Evolutionary conservation across 2,888 invertebrate genomes (phyloP).

Genomic region (Coenonympha arcania): DNA sequence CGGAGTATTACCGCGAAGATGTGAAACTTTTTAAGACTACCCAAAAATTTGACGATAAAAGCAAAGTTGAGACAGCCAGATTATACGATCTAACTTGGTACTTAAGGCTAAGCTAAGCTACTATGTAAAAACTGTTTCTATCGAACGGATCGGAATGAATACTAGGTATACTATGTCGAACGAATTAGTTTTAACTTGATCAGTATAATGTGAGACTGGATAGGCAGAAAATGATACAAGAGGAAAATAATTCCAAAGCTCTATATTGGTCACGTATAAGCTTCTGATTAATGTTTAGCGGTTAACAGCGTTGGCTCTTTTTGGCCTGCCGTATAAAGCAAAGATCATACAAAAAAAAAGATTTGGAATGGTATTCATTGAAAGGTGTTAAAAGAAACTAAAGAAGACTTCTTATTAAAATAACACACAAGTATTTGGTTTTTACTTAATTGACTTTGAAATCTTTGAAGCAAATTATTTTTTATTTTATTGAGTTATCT

Average conservation of each 20-base stretch:
- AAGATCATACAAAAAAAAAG: constrained; percentile 42
- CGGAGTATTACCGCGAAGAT: not conserved
- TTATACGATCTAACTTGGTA: constrained; percentile 17
- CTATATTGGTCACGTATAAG: constrained; percentile 70
- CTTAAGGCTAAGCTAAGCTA: constrained; percentile 29
- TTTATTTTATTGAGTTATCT: not conserved
- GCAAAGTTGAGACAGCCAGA: constrained; percentile 40
- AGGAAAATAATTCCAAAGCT: constrained; percentile 65
- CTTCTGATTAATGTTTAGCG: constrained; percentile 62
- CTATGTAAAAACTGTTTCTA: constrained; percentile 37
- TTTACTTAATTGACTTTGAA: no score
- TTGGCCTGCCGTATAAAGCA: constrained; percentile 44
- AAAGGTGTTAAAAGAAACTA: not conserved
- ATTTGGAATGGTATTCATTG: constrained; percentile 29
- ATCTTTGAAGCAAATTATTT: not conserved
- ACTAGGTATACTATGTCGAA: constrained; percentile 25
- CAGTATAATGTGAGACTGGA: constrained; percentile 60
- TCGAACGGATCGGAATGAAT: constrained; percentile 35
- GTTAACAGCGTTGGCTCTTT: constrained; percentile 43
- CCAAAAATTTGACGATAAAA: constrained; percentile 20
- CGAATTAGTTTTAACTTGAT: constrained; percentile 47
- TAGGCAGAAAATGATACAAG: constrained; percentile 63
- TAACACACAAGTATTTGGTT: no score
- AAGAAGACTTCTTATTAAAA: not conserved
- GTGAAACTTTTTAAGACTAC: constrained; percentile 8